Evolutionary conservation across 2,797 vertebrate genomes (phyloP), one percentile per base, ranked within the genome.

Genomic region (Lepus townsendii): DNA sequence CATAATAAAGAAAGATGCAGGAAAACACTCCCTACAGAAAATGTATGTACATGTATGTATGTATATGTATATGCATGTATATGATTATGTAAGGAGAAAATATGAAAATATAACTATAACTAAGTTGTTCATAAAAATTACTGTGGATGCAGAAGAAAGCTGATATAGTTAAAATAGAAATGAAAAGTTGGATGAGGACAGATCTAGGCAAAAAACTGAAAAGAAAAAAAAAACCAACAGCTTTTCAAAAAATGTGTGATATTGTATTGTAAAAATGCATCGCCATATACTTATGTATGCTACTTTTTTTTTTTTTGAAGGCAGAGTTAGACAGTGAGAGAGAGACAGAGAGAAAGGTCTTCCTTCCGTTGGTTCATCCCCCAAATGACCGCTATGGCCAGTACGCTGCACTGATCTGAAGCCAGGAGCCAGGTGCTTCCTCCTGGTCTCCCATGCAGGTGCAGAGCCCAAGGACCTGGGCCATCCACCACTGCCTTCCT

Each of bases 61-160:
- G 3, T 54, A 42, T 54, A 22, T n/a, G 22, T 14, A 4, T 3
- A 2, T 86, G 54, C 54, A 19, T 72, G 11, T 71, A 0, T 77
- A 24, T 92, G 75, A 38, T 24, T 63, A 63, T 54, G 20, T 57
- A 73, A 66, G 22, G 32, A 92, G 47, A 77, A 95, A 80, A 88
- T 85, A 80, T 9, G 32, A 60, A 82, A 88, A 91, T 63, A 62
- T 63, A 76, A 11, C 82, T 63, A 35, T 35, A 35, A 63, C 22
- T 72, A 93, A 88, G 32, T 78, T 88, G 42, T 50, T 88, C 83
- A 42, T 24, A 72, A 73, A 24, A 82, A 24, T 84, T 90, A 38
- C 30, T 26, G 22, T 42, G 19, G 75, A 80, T 78, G 30, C 8
- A 69, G 32, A 35, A 84, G 8, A 93, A 94, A 94, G 50, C 30